A percentile compares a stretch with the other conserved stretches of the same genome.
These are phyloP conservation scores for Bathynomus jamesi DNA, from an alignment of 1,140 invertebrate genomes.

Conservation along the genomic window DNA sequence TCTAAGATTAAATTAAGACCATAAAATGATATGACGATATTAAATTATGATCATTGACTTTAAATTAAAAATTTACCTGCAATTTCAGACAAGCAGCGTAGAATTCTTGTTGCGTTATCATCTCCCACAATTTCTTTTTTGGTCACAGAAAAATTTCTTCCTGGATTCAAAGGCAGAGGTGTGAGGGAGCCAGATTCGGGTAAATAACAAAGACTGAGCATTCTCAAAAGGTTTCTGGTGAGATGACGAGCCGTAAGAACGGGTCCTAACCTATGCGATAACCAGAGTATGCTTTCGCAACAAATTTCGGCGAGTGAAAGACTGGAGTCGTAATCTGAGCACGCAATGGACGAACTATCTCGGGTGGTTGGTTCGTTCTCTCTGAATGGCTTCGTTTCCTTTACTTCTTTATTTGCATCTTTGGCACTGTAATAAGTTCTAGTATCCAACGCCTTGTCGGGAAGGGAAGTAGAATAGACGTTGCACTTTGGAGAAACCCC, in stretches of 20 bases:
- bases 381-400: constrained; percentile 5
- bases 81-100: constrained; percentile 79
- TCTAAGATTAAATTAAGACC: too few species aligned
- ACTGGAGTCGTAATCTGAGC: constrained; percentile 9
- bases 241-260: constrained; percentile 84
- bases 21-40: too few species aligned
- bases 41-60: not conserved
- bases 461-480: constrained; percentile 18
- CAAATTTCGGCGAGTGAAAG: constrained; percentile 60
- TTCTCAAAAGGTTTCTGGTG: constrained; percentile 81
- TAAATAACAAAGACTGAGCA: constrained; percentile 87
- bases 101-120: constrained; percentile 66
- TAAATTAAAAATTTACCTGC: constrained; percentile 50
- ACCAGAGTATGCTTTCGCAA: constrained; percentile 80
- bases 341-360: not conserved
- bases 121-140: constrained; percentile 56
- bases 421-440: constrained; percentile 7
- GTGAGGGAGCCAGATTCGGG: constrained; percentile 41
- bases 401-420: constrained; percentile 12
- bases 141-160: constrained; percentile 26
- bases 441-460: constrained; percentile 18
- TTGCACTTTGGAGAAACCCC: constrained; percentile 1
- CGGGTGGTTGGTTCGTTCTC: not conserved
- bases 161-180: constrained; percentile 21
- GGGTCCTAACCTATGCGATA: constrained; percentile 87